Conservation (phyloP, 2,113 vertebrate species). For the Planiliza haematocheilus region DNA sequence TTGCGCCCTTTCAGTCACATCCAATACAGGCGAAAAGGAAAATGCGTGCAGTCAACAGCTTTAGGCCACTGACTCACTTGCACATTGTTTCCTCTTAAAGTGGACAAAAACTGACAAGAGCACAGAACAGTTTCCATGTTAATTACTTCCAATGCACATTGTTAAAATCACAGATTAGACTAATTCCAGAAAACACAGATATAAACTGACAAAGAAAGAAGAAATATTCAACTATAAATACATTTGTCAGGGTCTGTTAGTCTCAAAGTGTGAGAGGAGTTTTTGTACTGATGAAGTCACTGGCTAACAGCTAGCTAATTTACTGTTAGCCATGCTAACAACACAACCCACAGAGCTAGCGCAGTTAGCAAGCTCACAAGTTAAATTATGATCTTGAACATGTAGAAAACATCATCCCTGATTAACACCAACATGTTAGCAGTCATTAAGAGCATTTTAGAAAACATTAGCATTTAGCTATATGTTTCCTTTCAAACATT, state of each 20-base stretch:
- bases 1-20: constrained; percentile 73
- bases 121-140: constrained; percentile 18
- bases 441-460: neutral
- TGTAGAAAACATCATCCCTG: neutral
- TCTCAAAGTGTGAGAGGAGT: neutral
- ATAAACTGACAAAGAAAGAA: neutral
- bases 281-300: constrained; percentile 6
- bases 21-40: constrained; percentile 56
- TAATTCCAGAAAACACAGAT: neutral
- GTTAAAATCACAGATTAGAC: constrained; percentile 9
- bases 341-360: neutral
- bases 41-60: constrained; percentile 68
- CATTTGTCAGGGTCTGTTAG: neutral
- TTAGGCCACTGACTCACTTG: constrained; percentile 76
- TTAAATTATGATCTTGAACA: neutral
- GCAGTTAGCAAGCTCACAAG: no score
- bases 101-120: constrained; percentile 56
- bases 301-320: no score
- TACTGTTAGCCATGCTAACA: neutral
- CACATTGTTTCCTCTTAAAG: constrained; percentile 57
- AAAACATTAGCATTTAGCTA: neutral
- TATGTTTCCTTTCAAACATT: no score
- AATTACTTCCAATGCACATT: constrained; percentile 4
- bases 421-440: neutral
- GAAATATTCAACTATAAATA: neutral